Evolutionary conservation across 2,113 vertebrate species (phyloP), one percentile per base, ranked within the genome.

Genomic region (Myocastor coypus): DNA sequence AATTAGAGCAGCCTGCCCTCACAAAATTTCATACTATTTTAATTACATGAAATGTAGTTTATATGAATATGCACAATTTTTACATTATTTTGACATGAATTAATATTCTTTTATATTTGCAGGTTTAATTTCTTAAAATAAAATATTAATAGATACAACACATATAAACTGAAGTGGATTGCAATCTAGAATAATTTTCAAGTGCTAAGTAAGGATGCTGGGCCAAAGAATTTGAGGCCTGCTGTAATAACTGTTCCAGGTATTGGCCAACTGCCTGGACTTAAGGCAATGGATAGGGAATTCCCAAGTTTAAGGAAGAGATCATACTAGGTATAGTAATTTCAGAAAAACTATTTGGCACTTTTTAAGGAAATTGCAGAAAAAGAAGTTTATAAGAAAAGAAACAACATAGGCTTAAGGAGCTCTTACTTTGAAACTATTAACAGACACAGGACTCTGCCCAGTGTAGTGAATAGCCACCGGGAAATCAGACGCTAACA

Each of bases 151-250:
- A 77, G 57, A 86, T 17, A 50, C 1, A 83, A 63, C 7, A 11
- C 2, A 95, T 5, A 92, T 42, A 87, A 50, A 77, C 6, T 34
- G 30, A 87, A 85, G 11, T 5, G 71, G 16, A 80, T 55, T 11
- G 11, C n/a, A 88, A 14, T 88, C 32, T 22, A 94, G 59, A 71
- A 20, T 89, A 96, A 87, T 92, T 91, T 94, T 83, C 52, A 89
- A 83, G 34, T 77, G 24, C 66, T 91, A 91, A 93, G 73, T 75
- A 77, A 46, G 30, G 2, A 73, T 82, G 52, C 46, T 55, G 85
- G 57, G 52, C 55, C 37, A 94, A 63, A 90, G 71, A 91, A 28
- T 88, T 78, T 94, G 59, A 86, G 26, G 83, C 87, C 22, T 66
- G 22, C 37, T 91, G 0, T 42, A 89, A 66, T 83, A 61, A 96